Conservation (phyloP, 1,140 invertebrate genomes). For the Monomorium pharaonis region DNA sequence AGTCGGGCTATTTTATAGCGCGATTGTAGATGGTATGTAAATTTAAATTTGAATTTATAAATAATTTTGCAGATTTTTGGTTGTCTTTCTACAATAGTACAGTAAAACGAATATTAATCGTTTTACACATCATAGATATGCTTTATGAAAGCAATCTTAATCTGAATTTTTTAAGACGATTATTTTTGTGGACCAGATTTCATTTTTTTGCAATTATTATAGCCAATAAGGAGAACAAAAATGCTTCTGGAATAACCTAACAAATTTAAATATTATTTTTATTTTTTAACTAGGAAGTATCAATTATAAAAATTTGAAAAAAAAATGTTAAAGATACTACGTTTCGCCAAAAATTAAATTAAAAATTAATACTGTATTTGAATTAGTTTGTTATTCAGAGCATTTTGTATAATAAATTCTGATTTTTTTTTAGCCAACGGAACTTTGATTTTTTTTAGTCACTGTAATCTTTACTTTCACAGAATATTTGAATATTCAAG, state of each 20-base stretch:
- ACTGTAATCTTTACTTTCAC: constrained; percentile 1
- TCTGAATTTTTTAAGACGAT: background rate
- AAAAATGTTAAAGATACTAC: too few relatives aligned
- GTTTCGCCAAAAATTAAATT: too few relatives aligned
- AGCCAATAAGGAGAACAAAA: too few relatives aligned
- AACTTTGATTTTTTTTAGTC: too few relatives aligned
- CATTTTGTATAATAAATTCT: too few relatives aligned
- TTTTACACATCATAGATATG: background rate
- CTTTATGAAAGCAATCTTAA: constrained; percentile 13
- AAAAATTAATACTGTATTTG: too few relatives aligned
- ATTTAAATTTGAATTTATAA: constrained; percentile 32
- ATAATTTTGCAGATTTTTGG: background rate
- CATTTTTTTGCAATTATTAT: background rate
- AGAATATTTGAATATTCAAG: constrained; percentile 33
- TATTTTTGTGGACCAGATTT: background rate
- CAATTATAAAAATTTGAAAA: too few relatives aligned
- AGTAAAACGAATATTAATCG: constrained; percentile 9
- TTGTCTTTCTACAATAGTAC: background rate
- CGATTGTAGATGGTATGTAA: background rate
- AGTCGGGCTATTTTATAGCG: background rate
- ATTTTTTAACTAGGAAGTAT: too few relatives aligned
- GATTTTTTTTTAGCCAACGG: too few relatives aligned
- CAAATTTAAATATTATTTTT: too few relatives aligned
- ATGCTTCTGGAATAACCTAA: too few relatives aligned
- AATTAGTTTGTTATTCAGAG: too few relatives aligned